These are phyloP conservation scores for Odocoileus hemionus DNA, from an alignment of 2,113 vertebrate species.

Conservation along the genomic window DNA sequence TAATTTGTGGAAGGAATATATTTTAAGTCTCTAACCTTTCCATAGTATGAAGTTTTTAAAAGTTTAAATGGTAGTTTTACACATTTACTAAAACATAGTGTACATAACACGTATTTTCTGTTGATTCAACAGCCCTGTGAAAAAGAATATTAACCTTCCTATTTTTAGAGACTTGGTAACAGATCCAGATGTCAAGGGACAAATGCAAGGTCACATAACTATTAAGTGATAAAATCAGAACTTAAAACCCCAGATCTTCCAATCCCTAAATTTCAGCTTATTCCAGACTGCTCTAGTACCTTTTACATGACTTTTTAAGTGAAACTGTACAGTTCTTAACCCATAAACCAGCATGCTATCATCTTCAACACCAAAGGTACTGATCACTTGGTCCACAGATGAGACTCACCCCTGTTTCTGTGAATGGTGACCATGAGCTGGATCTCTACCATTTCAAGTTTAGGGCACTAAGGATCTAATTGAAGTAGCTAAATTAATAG, in stretches of 20 bases:
- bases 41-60: neutral
- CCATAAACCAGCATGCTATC: neutral
- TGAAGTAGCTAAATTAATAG: neutral
- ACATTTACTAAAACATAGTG: neutral
- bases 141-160: neutral
- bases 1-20: neutral
- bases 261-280: neutral
- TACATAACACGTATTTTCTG: neutral
- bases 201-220: neutral
- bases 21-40: neutral
- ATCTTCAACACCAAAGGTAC: neutral
- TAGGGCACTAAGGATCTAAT: neutral
- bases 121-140: neutral
- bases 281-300: neutral
- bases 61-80: neutral
- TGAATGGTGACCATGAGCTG: neutral
- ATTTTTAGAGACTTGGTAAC: neutral
- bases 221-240: neutral
- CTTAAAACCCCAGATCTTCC: neutral
- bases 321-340: neutral
- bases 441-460: neutral
- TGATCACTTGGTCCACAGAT: neutral
- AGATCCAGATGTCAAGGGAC: neutral
- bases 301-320: neutral
- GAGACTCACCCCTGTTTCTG: neutral